Evolutionary conservation across 2,113 vertebrate species (phyloP), one percentile per base, ranked within the genome.

Genomic region (Onychorhynchus coronatus): DNA sequence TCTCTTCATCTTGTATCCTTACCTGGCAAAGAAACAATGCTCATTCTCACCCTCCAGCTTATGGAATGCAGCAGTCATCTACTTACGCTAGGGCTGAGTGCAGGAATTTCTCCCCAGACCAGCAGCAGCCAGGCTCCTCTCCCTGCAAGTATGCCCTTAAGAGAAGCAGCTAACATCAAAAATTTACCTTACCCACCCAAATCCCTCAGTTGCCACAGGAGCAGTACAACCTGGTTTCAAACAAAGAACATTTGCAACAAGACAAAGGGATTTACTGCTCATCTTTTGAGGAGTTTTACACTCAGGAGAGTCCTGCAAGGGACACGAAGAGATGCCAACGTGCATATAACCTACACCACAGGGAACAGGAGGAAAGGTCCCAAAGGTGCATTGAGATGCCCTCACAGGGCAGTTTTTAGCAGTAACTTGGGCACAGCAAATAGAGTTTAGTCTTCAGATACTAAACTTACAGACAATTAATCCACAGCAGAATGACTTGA

Each of bases 81-180:
- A 41, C 28, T 72, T 44, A 79, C 14, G 42, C 35, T 42, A 78
- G 11, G 18, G 33, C 39, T 21, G 24, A 86, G 24, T 7, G 13
- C 65, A 84, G 65, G 44, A 71, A 28, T 56, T 76, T 70, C 63
- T 73, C 24, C 50, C 7, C 4, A 46, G n/a, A 88, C 10, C 66
- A 47, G 53, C 24, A 39, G 17, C 44, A 88, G 22, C 37, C 47
- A 50, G 66, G 7, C 33, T 59, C 19, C 56, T 75, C 12, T 61
- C 31, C 9, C 53, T 16, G 19, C 3, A 0, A 28, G 10, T 1
- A 1, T 19, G 19, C 35, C 47, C 61, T 82, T 44, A 44, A n/a
- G 27, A 70, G 81, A 33, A 41, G 25, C 46, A 52, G 81, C 70
- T 28, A 33, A 16, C 39, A 85, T n/a, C 42, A 88, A 70, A 72